Conservation (phyloP, 2,113 vertebrate species). For the Mesitornis unicolor region DNA sequence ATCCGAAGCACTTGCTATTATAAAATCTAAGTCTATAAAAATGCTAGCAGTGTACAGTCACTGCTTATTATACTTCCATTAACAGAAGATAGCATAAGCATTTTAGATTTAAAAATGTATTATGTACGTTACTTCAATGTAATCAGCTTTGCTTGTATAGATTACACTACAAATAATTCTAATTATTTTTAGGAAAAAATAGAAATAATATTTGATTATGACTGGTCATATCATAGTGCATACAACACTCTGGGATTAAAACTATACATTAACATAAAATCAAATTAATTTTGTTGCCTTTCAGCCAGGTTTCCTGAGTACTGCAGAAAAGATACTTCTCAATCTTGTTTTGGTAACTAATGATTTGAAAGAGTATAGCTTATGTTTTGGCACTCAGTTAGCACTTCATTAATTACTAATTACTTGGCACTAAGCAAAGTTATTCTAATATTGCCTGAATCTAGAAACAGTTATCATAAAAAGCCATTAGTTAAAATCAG, state of each 20-base stretch:
- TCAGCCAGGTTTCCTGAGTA: neutral
- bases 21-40: neutral
- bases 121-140: neutral
- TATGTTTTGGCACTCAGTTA: neutral
- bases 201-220: neutral
- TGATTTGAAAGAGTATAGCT: neutral
- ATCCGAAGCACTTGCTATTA: neutral
- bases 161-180: neutral
- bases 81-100: neutral
- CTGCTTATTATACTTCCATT: neutral
- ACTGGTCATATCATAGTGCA: neutral
- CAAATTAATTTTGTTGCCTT: neutral
- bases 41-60: neutral
- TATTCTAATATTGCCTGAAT: neutral
- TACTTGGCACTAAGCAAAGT: neutral
- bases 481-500: neutral
- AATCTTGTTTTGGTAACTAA: neutral
- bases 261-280: neutral
- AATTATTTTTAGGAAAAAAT: neutral
- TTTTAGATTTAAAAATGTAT: neutral
- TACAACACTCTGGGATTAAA: neutral
- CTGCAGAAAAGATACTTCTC: neutral
- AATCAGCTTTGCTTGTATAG: neutral
- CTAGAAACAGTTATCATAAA: neutral
- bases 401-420: constrained; percentile 5